Conservation (phyloP, 2,888 invertebrate species). For the Oxyscelio sp. region DNA sequence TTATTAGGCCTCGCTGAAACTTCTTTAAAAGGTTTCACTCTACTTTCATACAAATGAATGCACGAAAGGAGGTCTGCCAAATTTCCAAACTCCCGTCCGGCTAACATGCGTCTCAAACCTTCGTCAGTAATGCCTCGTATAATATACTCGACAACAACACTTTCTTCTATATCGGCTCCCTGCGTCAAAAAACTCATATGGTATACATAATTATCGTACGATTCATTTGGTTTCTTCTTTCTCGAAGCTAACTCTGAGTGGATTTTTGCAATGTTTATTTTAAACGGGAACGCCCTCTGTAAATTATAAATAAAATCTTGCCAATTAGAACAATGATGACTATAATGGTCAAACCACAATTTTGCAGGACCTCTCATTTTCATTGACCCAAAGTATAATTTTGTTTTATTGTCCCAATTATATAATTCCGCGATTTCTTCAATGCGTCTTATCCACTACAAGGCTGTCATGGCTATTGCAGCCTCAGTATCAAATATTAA, state of each 20-base stretch:
- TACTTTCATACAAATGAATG: constrained; percentile 10
- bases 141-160: constrained; percentile 14
- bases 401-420: constrained; percentile 2
- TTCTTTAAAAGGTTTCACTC: not conserved
- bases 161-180: not conserved
- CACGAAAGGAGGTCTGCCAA: not conserved
- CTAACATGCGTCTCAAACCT: not conserved
- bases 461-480: too few species aligned
- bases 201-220: not conserved
- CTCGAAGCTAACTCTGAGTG: not conserved
- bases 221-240: not conserved
- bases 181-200: not conserved
- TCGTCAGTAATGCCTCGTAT: constrained; percentile 24
- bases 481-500: too few species aligned
- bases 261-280: not conserved
- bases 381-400: constrained; percentile 18
- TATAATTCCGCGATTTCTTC: constrained; percentile 18
- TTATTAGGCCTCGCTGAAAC: not conserved
- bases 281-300: not conserved
- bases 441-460: not conserved
- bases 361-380: constrained; percentile 31
- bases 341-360: constrained; percentile 19
- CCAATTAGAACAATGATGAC: not conserved
- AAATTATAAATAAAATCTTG: not conserved
- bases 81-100: not conserved